A percentile compares a stretch with the other conserved stretches of the same genome.
Conservation (phyloP, 2,113 vertebrate species). For the Tursiops truncatus region DNA sequence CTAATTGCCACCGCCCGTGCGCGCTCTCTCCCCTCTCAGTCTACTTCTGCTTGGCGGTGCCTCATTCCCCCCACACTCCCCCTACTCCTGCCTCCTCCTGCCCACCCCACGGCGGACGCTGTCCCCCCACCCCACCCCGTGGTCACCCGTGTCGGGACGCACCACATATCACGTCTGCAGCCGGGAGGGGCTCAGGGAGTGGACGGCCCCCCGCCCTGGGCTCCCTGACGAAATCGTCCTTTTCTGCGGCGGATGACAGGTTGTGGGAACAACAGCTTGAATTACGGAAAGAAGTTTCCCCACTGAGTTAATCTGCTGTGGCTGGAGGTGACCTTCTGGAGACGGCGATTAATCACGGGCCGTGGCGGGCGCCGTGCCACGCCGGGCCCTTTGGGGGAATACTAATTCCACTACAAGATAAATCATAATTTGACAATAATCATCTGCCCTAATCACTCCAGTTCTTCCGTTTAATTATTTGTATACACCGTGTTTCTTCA, state of each 20-base stretch:
- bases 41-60: constrained; percentile 65
- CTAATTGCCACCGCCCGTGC: constrained; percentile 76
- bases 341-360: constrained; percentile 88
- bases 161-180: constrained; percentile 82
- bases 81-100: constrained; percentile 46
- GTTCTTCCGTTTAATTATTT: constrained; percentile 88
- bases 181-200: constrained; percentile 56
- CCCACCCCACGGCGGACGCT: constrained; percentile 51
- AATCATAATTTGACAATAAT: constrained; percentile 91
- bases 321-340: constrained; percentile 89
- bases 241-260: constrained; percentile 85
- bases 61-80: background rate
- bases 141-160: constrained; percentile 82
- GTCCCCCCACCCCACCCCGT: constrained; percentile 45
- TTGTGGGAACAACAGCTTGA: constrained; percentile 89
- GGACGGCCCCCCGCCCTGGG: constrained; percentile 78
- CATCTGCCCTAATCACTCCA: constrained; percentile 88
- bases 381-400: constrained; percentile 83
- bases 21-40: constrained; percentile 58
- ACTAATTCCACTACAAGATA: constrained; percentile 88
- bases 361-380: constrained; percentile 83
- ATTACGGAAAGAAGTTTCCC: constrained; percentile 90
- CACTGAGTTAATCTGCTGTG: constrained; percentile 89
- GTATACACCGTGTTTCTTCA: constrained; percentile 84
- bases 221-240: constrained; percentile 84